Evolutionary conservation across 2,797 vertebrate genomes (phyloP), one percentile per base, ranked within the genome.

Genomic region (Valencia hispanica): DNA sequence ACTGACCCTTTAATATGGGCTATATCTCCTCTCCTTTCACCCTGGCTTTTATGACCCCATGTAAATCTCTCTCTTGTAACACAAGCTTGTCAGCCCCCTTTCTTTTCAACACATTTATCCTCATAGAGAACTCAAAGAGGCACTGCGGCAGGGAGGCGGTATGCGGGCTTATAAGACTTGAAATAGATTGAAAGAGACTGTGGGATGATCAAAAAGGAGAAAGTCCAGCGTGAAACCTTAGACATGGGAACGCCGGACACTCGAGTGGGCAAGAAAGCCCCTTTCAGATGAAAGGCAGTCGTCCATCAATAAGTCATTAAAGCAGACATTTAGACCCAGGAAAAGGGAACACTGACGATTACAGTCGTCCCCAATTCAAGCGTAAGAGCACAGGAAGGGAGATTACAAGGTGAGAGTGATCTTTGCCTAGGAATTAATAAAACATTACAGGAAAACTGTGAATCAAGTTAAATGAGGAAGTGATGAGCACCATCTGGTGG

Each of bases 231-330:
- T 72, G 93, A 94, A 94, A 94, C 93, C 85, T 90, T 90, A 94
- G 92, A 92, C 93, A 89, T 91, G 91, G 89, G 93, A 94, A 91
- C 78, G 81, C 87, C 77, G 92, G 93, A 92, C 91, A 91, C 88
- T 91, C 74, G 77, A 88, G 84, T 81, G 91, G 84, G 83, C 86
- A 81, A 88, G 87, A 91, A 91, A 91, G 86, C 84, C 79, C 79
- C 75, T 72, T 78, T 88, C 74, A 92, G 90, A 94, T 94, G 91
- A 94, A 94, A 93, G 89, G 86, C 86, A 77, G 84, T 79, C 89
- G 57, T 91, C 91, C 89, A 90, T 94, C 93, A 94, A 92, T 94
- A 92, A 93, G 90, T 94, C 91, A 93, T 92, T 91, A 92, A 86
- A 88, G 88, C 82, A 72, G 88, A 88, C 87, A 76, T 66, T 79